Percentiles rank a stretch among this genome's conserved stretches.
Conservation (phyloP, 2,113 vertebrate genomes). For the Genyomyrus donnyi region DNA sequence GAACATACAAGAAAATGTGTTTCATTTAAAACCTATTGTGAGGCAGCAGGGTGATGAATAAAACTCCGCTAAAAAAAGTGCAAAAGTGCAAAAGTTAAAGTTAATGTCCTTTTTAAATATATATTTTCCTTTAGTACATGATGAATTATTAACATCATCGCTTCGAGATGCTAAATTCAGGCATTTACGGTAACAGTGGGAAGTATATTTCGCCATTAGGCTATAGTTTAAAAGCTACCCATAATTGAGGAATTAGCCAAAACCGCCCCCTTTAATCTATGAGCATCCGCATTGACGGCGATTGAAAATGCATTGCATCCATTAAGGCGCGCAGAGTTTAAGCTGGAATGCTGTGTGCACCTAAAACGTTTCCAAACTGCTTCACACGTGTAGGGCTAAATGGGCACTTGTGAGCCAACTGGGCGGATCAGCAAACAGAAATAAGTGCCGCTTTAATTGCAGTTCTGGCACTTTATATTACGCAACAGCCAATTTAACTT, state of each 20-base stretch:
- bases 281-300: background rate
- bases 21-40: constrained; percentile 16
- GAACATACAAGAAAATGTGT: background rate
- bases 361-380: background rate
- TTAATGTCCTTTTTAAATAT: constrained; percentile 3
- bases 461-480: background rate
- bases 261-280: background rate
- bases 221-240: background rate
- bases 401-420: background rate
- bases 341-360: background rate
- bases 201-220: background rate
- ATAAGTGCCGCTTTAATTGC: background rate
- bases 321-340: background rate
- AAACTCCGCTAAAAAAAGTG: background rate
- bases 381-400: background rate
- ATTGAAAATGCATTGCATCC: background rate
- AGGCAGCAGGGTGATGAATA: background rate
- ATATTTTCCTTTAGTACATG: background rate
- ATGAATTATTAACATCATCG: background rate
- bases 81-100: background rate
- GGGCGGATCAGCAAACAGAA: background rate
- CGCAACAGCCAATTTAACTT: background rate
- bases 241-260: background rate
- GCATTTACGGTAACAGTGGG: background rate
- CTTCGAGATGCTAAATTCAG: background rate